These are phyloP conservation scores for Meloidogyne hapla DNA, from an alignment of 1,140 invertebrate genomes.

Conservation along the genomic window DNA sequence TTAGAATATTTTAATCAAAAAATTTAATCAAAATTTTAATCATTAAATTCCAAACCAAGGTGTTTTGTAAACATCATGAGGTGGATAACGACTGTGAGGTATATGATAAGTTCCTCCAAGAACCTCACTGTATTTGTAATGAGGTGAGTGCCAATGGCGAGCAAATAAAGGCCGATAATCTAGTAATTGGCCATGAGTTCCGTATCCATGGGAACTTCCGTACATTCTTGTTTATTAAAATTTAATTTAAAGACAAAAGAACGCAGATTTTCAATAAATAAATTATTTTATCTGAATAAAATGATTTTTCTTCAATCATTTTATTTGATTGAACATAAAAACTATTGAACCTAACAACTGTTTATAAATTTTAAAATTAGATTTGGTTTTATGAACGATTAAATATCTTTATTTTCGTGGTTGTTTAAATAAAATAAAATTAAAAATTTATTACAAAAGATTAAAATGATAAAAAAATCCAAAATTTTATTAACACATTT, in stretches of 20 bases:
- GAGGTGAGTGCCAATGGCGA: conserved; percentile 20
- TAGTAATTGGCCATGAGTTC: not conserved
- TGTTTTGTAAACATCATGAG: conserved; percentile 28
- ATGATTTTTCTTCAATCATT: no score
- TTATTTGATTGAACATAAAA: no score
- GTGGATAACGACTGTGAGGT: conserved; percentile 22
- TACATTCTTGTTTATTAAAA: not conserved
- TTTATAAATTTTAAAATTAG: no score
- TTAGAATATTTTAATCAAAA: not conserved
- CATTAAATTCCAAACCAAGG: conserved; percentile 18
- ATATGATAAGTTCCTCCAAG: conserved; percentile 26
- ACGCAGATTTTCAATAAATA: no score
- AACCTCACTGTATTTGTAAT: conserved; percentile 23
- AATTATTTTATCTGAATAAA: no score
- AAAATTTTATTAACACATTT: not conserved
- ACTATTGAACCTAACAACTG: no score
- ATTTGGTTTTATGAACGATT: no score
- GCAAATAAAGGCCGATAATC: conserved; percentile 1
- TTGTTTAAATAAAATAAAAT: no score
- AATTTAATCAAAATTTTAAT: no score
- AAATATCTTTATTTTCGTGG: no score
- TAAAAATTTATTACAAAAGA: no score
- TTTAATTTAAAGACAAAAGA: not conserved
- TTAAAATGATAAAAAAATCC: no score
- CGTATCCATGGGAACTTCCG: not conserved